Conservation (phyloP, 2,797 vertebrate genomes). For the Notamacropus eugenii region DNA sequence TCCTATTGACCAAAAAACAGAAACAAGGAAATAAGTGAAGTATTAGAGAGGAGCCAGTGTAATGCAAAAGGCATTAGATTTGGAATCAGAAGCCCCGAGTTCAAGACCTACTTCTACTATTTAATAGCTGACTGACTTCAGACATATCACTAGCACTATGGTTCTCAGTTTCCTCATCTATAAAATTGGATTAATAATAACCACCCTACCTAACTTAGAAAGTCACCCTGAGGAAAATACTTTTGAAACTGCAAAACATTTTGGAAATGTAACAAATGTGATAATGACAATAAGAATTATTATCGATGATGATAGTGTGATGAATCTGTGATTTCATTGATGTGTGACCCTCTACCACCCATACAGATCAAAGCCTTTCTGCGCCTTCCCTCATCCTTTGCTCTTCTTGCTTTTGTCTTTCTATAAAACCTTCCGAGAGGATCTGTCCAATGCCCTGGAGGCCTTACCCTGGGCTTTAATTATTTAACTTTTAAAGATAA, state of each 20-base stretch:
- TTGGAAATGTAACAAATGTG: not conserved
- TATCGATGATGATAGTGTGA: not conserved
- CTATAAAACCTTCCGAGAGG: not conserved
- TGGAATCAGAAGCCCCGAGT: not conserved
- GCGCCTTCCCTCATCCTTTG: not conserved
- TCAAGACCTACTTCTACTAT: not conserved
- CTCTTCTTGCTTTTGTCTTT: not conserved
- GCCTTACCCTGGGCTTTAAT: not conserved
- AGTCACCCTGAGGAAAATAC: not conserved
- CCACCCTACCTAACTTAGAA: not conserved
- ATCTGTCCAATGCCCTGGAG: not conserved
- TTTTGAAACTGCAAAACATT: not conserved
- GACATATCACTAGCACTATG: not conserved
- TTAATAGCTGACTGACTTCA: not conserved
- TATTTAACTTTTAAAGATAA: not conserved
- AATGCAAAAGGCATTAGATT: not conserved
- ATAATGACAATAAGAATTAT: not conserved
- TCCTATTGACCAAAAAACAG: too few relatives aligned
- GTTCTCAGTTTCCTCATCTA: not conserved
- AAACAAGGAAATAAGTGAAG: too few relatives aligned
- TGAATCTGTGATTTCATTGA: not conserved
- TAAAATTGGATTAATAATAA: not conserved
- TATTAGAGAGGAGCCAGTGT: too few relatives aligned
- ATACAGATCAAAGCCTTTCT: not conserved
- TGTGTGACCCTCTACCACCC: not conserved